Evolutionary conservation across 1,140 invertebrate species (phyloP).

Genomic region (Anastrepha ludens): DNA sequence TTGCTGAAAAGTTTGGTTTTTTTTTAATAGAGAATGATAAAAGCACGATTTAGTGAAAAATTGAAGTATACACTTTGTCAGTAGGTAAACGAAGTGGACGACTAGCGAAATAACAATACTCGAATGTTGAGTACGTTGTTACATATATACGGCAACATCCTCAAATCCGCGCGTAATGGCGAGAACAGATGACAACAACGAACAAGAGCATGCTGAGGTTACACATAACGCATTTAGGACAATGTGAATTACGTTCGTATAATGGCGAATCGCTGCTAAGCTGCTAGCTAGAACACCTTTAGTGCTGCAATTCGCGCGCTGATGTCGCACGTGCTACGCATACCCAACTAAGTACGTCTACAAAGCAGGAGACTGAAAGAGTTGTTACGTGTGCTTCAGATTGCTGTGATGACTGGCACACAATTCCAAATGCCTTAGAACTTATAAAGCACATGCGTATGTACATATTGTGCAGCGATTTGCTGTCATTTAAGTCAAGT

Average conservation of each 20-base stretch:
- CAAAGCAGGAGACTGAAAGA: not conserved
- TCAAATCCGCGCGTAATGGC: constrained; percentile 7
- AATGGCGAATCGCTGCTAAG: constrained; percentile 47
- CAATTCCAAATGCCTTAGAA: constrained; percentile 10
- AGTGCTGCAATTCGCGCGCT: constrained; percentile 46
- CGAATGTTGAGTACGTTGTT: not conserved
- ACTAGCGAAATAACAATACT: not conserved
- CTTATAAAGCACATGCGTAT: too few relatives aligned
- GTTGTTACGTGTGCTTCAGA: not conserved
- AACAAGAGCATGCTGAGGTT: constrained; percentile 16
- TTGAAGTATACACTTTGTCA: not conserved
- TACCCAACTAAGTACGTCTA: not conserved
- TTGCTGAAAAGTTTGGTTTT: too few relatives aligned
- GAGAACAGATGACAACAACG: not conserved
- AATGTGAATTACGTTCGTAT: constrained; percentile 8
- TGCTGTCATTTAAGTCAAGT: constrained; percentile 46
- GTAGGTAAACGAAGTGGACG: not conserved
- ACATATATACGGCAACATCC: not conserved
- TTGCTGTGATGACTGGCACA: not conserved
- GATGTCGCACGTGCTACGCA: constrained; percentile 49
- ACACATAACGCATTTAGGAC: not conserved
- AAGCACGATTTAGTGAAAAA: not conserved
- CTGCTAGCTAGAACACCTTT: constrained; percentile 49
- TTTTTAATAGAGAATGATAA: too few relatives aligned
- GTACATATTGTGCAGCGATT: constrained; percentile 5